A percentile compares a stretch with the other conserved stretches of the same genome.
Evolutionary conservation across 2,888 invertebrate species (phyloP).

Genomic region (Ophion costatus): DNA sequence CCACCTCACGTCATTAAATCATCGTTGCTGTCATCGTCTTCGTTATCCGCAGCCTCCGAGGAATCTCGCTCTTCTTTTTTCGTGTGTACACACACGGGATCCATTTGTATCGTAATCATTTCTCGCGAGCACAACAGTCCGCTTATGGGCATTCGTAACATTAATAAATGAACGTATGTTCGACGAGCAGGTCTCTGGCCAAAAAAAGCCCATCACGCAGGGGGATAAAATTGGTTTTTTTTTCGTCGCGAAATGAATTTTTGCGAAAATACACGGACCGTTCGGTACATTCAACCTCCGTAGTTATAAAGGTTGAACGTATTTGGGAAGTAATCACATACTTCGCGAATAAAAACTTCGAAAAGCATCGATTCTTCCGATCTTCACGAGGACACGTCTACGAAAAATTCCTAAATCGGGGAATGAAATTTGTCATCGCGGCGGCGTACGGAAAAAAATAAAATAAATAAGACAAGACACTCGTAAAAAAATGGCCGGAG

Average conservation of each 20-base stretch:
- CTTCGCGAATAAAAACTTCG: too few relatives aligned
- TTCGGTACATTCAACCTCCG: too few relatives aligned
- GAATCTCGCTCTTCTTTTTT: constrained; percentile 65
- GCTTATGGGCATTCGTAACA: constrained; percentile 6
- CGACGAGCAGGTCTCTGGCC: background rate
- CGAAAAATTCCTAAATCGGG: constrained; percentile 25
- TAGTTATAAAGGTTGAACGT: too few relatives aligned
- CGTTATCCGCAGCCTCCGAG: constrained; percentile 80
- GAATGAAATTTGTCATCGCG: constrained; percentile 45
- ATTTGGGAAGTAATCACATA: too few relatives aligned
- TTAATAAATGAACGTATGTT: constrained; percentile 32
- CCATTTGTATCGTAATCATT: constrained; percentile 58
- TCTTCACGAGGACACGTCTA: background rate
- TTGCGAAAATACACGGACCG: too few relatives aligned
- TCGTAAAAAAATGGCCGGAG: constrained; percentile 9
- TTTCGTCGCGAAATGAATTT: background rate
- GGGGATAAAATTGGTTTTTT: background rate
- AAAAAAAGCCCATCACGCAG: background rate
- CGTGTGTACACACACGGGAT: constrained; percentile 16
- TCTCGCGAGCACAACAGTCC: constrained; percentile 23
- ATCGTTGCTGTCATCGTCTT: constrained; percentile 83
- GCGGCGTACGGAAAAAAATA: background rate
- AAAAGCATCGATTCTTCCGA: too few relatives aligned
- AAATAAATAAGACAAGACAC: constrained; percentile 14
- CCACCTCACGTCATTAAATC: constrained; percentile 80